A percentile compares a stretch with the other conserved stretches of the same genome.
Evolutionary conservation across 30 jellyfish, hydroid and myxozoan species (phyloP).

Genomic region (Turritopsis rubra): DNA sequence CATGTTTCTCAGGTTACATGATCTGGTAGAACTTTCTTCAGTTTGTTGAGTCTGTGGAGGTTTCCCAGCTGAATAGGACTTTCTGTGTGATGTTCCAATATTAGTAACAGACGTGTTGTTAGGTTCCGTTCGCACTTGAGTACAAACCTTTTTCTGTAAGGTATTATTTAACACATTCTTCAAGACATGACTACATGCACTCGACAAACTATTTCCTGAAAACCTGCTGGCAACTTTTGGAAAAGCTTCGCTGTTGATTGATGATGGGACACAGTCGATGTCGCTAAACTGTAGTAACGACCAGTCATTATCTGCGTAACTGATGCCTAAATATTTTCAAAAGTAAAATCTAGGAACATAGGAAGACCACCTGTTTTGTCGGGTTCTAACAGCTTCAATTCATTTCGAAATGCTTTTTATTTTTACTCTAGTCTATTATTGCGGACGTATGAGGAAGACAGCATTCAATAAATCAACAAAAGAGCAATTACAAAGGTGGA

Average conservation of each 20-base stretch:
- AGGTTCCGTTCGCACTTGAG: background rate
- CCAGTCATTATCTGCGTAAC: background rate
- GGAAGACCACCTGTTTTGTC: background rate
- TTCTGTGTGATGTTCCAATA: background rate
- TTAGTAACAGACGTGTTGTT: background rate
- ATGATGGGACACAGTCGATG: background rate
- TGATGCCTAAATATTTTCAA: background rate
- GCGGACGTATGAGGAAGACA: too few relatives aligned
- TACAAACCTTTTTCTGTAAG: background rate
- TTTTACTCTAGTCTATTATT: too few relatives aligned
- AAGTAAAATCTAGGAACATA: background rate
- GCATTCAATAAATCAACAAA: too few relatives aligned
- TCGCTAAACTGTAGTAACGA: background rate
- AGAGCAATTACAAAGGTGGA: too few relatives aligned
- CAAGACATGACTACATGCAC: conserved; percentile 2
- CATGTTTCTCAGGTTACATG: background rate
- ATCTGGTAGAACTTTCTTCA: background rate
- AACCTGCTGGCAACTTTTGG: background rate
- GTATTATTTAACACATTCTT: background rate
- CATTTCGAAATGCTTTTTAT: too few relatives aligned
- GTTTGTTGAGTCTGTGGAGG: background rate
- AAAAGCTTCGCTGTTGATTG: background rate
- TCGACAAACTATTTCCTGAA: background rate
- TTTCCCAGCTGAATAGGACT: background rate
- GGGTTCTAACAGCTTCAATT: too few relatives aligned